Percentiles rank a stretch among this genome's conserved stretches.
Conservation (phyloP, 2,113 vertebrate species). For the Lepisosteus oculatus region DNA sequence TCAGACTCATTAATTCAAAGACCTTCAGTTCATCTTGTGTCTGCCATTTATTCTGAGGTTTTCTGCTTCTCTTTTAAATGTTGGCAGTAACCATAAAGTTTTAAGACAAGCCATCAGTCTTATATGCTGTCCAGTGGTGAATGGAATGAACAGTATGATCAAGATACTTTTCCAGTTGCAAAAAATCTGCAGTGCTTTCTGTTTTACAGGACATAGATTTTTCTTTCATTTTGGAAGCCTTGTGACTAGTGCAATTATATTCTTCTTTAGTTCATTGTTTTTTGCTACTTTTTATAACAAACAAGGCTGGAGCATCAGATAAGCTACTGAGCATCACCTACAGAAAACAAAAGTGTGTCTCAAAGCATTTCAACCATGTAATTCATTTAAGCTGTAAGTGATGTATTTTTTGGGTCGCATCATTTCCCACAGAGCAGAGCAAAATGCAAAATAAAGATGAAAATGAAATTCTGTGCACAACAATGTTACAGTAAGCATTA, state of each 20-base stretch:
- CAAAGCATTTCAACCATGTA: conserved; percentile 3
- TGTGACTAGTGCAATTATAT: not conserved
- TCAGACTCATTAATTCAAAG: no score
- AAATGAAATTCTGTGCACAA: not conserved
- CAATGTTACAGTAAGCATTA: not conserved
- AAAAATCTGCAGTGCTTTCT: not conserved
- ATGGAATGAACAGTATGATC: not conserved
- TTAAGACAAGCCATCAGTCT: no score
- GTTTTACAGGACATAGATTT: not conserved
- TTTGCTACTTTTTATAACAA: not conserved
- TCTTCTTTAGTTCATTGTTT: not conserved
- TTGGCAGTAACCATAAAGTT: no score
- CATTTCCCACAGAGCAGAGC: not conserved
- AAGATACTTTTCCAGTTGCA: not conserved
- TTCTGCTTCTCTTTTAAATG: no score
- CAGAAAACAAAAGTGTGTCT: not conserved
- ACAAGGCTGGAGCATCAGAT: not conserved
- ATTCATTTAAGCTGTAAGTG: conserved; percentile 3
- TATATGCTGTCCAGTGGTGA: no score
- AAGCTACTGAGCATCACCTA: not conserved
- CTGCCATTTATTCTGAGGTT: no score
- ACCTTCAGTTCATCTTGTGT: no score
- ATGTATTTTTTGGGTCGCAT: not conserved
- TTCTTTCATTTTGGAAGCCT: not conserved
- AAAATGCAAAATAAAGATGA: conserved; percentile 8